Evolutionary conservation across 2,797 vertebrate species (phyloP).

Genomic region (Catamblyrhynchus diadema): DNA sequence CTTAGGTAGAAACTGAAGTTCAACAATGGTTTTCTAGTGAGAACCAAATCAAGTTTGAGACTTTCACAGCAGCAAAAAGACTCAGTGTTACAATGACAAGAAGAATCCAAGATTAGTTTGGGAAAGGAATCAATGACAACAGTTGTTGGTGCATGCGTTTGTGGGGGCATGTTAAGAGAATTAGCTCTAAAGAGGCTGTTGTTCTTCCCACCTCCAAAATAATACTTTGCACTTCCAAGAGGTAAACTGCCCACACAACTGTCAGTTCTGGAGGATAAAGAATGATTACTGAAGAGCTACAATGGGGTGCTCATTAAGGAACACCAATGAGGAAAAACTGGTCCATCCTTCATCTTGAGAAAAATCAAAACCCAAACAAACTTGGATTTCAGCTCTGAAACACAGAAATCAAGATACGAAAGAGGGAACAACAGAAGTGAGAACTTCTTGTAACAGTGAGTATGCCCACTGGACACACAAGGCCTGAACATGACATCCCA

Average conservation of each 20-base stretch:
- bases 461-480: neutral
- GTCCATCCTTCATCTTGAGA: neutral
- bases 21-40: neutral
- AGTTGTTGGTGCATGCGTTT: constrained; percentile 3
- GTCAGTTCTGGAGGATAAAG: neutral
- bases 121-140: constrained; percentile 8
- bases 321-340: neutral
- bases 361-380: neutral
- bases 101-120: neutral
- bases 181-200: constrained; percentile 29
- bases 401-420: neutral
- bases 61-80: neutral
- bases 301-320: neutral
- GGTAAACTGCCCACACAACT: constrained; percentile 40
- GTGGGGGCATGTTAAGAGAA: constrained; percentile 18
- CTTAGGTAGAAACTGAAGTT: neutral
- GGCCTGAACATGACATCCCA: neutral
- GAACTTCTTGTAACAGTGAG: neutral
- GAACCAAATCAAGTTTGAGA: neutral
- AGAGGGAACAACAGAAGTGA: neutral
- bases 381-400: neutral
- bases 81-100: neutral
- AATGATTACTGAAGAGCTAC: neutral
- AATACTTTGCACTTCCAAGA: constrained; percentile 45
- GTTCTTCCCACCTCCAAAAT: constrained; percentile 54